These are phyloP conservation scores for Sinosuthora webbiana DNA, from an alignment of 2,113 vertebrate genomes.

Conservation along the genomic window DNA sequence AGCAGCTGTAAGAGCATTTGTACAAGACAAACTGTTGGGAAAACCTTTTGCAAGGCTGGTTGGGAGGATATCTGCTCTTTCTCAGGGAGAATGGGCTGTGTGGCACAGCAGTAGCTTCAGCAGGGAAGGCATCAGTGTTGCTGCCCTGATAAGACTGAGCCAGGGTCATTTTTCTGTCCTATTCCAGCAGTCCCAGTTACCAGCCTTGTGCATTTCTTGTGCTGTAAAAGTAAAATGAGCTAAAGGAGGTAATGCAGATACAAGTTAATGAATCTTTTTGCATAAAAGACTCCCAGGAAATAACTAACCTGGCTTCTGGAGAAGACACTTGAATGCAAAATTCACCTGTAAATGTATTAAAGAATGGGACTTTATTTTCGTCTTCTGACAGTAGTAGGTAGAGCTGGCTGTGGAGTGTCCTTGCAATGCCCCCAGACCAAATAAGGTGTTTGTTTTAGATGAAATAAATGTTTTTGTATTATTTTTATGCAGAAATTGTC, in stretches of 20 bases:
- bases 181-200: background rate
- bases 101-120: background rate
- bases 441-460: background rate
- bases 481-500: background rate
- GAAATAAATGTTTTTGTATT: background rate
- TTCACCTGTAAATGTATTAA: background rate
- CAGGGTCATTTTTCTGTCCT: background rate
- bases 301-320: background rate
- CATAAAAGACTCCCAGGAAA: background rate
- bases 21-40: background rate
- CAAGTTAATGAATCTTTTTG: background rate
- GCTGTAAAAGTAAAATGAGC: background rate
- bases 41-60: background rate
- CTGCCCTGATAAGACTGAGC: background rate
- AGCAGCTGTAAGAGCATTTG: background rate
- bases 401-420: background rate
- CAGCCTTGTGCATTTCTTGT: background rate
- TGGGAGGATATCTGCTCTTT: background rate
- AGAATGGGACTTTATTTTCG: background rate
- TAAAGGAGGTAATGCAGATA: background rate
- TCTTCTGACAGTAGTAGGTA: background rate
- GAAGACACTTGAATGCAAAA: background rate
- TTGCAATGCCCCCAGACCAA: background rate
- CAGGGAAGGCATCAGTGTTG: background rate
- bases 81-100: background rate